Base-by-base conservation (phyloP, 2,113 vertebrate genomes). In the Pyrgilauda ruficollis region DNA sequence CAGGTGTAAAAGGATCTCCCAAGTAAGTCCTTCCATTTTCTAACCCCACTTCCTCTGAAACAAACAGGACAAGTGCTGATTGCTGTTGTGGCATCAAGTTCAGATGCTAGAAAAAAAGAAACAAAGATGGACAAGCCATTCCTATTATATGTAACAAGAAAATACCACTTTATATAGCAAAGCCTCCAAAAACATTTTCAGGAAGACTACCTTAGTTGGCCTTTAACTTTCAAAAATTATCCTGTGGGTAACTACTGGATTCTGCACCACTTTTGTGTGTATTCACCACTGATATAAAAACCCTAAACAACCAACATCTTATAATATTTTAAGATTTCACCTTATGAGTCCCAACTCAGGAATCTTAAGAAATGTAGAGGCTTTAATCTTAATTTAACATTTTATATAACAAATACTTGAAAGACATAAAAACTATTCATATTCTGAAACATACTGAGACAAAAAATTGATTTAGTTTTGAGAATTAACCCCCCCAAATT, bases 1-100 rank as follows among this genome's bases (percentile, higher is more conserved):
- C 96, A 90, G 44, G 31, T 70, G 87, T 86, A 94, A 94, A 95
- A 88, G 47, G 63, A 95, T 83, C 82, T 80, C 64, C 39, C 68
- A 70, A 83, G 27, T 21, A 24, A 49, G 39, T 41, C 75, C 59
- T 93, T 86, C 67, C 22, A 31, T 88, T 95, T 90, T 74, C 49
- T 52, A 61, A 58, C 53, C n/a, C 46, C 7, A 11, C 5, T 80
- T 79, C 53, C 31, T 68, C 63, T 50, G 56, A 49, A 87, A 78
- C 17, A 61, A 77, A 44, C 13, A 47, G 50, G 76, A 18, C 4
- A 89, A 79, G 21, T 28, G 13, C 18, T 39, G 11, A n/a, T 79
- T 8, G 17, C 30, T 68, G 16, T 12, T 53, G 27, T 19, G 16
- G 52, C 28, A 61, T 6, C 19, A 93, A 84, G 12, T 83, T 66